phyloP scores from a whole-genome alignment of 2,113 vertebrate species.

The Pardalotus punctatus region DNA sequence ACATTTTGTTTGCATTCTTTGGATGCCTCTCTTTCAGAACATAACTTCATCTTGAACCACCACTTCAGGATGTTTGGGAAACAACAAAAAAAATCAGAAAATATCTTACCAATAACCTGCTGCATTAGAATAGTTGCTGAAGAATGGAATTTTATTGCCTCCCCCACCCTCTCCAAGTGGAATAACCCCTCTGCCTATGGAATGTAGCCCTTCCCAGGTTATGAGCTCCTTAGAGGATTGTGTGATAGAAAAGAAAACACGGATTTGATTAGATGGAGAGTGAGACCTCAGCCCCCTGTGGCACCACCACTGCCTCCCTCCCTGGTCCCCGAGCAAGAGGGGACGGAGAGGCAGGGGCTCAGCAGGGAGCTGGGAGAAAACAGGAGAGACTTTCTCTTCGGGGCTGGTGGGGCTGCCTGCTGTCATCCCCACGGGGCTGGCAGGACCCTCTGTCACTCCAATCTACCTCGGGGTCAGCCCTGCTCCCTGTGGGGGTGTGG shows the following conservation, averaged over 20 bases:
- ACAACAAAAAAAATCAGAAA: background rate
- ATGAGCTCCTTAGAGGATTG: background rate
- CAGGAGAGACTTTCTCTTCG: rapidly evolving
- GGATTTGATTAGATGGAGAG: background rate
- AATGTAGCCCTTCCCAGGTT: background rate
- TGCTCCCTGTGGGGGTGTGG: rapidly evolving
- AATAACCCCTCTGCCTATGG: background rate
- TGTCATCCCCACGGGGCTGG: rapidly evolving
- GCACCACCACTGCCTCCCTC: background rate
- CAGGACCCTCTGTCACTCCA: rapidly evolving
- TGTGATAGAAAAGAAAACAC: background rate
- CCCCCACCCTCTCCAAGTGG: background rate
- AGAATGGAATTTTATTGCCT: background rate
- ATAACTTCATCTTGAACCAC: background rate
- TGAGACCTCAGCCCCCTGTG: background rate
- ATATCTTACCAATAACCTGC: background rate
- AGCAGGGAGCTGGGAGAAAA: background rate
- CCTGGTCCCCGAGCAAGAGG: background rate
- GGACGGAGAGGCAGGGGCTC: background rate
- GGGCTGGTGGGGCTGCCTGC: background rate
- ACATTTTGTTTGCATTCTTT: slow-evolving; percentile 16
- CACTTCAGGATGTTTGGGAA: background rate
- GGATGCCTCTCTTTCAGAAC: background rate
- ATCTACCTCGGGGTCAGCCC: rapidly evolving
- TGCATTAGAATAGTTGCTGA: background rate